A percentile compares a stretch with the other conserved stretches of the same genome.
Conservation (phyloP, 1,140 invertebrate genomes). For the Phymastichus coffea region DNA sequence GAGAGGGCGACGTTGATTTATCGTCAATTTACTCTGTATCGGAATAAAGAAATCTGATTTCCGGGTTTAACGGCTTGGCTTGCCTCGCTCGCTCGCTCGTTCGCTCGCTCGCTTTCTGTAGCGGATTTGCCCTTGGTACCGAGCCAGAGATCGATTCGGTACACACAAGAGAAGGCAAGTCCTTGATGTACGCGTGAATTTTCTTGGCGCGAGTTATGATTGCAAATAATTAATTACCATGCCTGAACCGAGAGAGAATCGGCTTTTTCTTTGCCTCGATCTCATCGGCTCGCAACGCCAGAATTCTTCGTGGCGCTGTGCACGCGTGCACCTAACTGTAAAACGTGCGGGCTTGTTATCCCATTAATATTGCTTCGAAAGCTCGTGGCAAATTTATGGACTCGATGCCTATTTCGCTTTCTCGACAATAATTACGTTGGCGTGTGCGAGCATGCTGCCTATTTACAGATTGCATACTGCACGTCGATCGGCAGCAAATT, state of each 20-base stretch:
- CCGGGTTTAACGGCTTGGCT: slow-evolving; percentile 23
- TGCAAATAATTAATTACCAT: slow-evolving; percentile 13
- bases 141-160: too few relatives aligned
- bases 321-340: slow-evolving; percentile 14
- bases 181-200: background rate
- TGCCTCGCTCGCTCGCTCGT: too few relatives aligned
- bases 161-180: too few relatives aligned
- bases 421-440: too few relatives aligned
- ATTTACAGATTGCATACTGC: too few relatives aligned
- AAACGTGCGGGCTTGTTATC: slow-evolving; percentile 3
- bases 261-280: background rate
- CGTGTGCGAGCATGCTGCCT: too few relatives aligned
- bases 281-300: background rate
- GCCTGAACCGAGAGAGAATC: background rate
- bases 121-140: slow-evolving; percentile 8
- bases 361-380: slow-evolving; percentile 4
- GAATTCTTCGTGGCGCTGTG: background rate
- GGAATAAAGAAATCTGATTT: slow-evolving; percentile 28
- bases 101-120: background rate
- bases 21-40: slow-evolving; percentile 26
- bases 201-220: slow-evolving; percentile 12
- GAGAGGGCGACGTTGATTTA: slow-evolving; percentile 25
- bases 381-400: slow-evolving; percentile 5
- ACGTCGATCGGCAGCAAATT: too few relatives aligned
- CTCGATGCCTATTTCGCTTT: too few relatives aligned